Percentiles rank a stretch among this genome's conserved stretches.
Evolutionary conservation across 2,888 invertebrate species (phyloP).

Genomic region (Atethmia centrago): DNA sequence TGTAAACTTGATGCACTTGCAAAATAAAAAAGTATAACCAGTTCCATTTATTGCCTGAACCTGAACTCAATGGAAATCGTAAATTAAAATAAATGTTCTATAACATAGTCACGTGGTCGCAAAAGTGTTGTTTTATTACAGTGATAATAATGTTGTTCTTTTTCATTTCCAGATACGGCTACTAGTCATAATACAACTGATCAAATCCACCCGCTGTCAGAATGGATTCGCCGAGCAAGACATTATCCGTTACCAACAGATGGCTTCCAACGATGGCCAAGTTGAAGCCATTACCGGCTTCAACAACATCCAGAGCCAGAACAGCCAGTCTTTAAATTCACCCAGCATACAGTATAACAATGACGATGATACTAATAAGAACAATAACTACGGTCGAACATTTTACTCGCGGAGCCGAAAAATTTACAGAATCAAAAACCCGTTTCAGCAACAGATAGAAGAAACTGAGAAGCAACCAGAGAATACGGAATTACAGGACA

Average conservation of each 20-base stretch:
- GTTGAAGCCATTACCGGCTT: constrained; percentile 79
- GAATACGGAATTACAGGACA: constrained; percentile 78
- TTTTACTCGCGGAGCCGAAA: constrained; percentile 80
- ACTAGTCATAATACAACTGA: constrained; percentile 83
- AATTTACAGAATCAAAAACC: constrained; percentile 86
- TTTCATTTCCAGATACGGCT: constrained; percentile 87
- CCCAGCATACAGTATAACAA: constrained; percentile 80
- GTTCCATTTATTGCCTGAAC: constrained; percentile 1
- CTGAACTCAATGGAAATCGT: constrained; percentile 4
- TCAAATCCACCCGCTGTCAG: constrained; percentile 80
- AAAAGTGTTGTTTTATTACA: neutral
- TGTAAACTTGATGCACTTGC: neutral
- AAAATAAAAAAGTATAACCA: constrained; percentile 18
- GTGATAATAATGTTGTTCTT: constrained; percentile 23
- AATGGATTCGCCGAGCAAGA: constrained; percentile 85
- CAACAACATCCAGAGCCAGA: constrained; percentile 79
- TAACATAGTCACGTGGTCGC: constrained; percentile 2
- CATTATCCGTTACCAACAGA: constrained; percentile 80
- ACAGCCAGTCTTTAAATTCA: constrained; percentile 78
- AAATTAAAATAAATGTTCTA: neutral
- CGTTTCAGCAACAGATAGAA: constrained; percentile 83
- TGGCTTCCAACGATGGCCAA: constrained; percentile 79
- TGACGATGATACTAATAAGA: constrained; percentile 79
- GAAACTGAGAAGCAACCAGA: constrained; percentile 74
- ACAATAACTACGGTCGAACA: constrained; percentile 78